Evolutionary conservation across 2,113 vertebrate genomes (phyloP).

Genomic region (Edolisoma coerulescens): DNA sequence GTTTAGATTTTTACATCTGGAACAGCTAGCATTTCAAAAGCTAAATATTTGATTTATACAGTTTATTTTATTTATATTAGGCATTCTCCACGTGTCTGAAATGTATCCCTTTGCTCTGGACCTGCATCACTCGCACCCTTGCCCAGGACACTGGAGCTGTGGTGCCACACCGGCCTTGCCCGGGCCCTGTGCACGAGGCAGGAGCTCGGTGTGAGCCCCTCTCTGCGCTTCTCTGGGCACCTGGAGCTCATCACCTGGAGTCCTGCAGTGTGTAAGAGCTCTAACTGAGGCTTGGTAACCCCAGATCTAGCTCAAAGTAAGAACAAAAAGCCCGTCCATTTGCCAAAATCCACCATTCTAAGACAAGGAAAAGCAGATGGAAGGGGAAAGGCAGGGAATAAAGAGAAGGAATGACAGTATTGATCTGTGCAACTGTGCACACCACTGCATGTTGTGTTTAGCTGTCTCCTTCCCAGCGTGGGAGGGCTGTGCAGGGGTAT

Average conservation of each 20-base stretch:
- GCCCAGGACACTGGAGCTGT: neutral
- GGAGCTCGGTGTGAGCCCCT: neutral
- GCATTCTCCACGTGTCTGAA: slow-evolving; percentile 20
- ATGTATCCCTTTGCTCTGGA: neutral
- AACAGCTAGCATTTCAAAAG: slow-evolving; percentile 46
- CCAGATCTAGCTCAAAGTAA: neutral
- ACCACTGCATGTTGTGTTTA: neutral
- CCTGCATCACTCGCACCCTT: neutral
- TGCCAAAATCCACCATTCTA: neutral
- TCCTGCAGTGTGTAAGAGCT: neutral
- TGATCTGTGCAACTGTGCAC: neutral
- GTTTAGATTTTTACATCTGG: slow-evolving; percentile 48
- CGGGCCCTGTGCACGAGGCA: neutral
- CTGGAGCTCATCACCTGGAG: neutral
- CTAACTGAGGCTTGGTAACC: neutral
- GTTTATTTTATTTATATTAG: slow-evolving; percentile 50
- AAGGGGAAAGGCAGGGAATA: neutral
- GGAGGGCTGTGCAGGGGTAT: neutral
- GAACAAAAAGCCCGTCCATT: neutral
- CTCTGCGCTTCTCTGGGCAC: neutral
- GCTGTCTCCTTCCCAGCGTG: neutral
- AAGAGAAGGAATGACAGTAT: neutral
- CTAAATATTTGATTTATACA: slow-evolving; percentile 27
- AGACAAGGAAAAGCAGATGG: neutral
- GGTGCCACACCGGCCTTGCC: neutral